Evolutionary conservation across 2,888 invertebrate species (phyloP).

Genomic region (Cheilosia soror): DNA sequence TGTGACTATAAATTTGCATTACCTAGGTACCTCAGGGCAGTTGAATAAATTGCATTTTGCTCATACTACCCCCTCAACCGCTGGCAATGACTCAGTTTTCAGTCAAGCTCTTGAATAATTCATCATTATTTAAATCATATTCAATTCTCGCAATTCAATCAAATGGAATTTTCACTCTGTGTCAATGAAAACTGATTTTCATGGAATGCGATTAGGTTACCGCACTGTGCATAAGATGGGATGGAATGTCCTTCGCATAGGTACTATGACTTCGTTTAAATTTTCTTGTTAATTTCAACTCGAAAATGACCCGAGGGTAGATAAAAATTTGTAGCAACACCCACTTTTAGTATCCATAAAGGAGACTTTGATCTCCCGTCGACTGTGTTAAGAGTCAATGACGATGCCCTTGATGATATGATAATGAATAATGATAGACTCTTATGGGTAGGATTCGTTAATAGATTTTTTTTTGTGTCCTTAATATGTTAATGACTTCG

Average conservation of each 20-base stretch:
- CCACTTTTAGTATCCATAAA: not conserved
- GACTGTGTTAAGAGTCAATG: slow-evolving; percentile 17
- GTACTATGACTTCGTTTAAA: not conserved
- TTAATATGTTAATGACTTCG: not conserved
- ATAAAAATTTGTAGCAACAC: not conserved
- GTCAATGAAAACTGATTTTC: slow-evolving; percentile 59
- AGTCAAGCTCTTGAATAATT: slow-evolving; percentile 58
- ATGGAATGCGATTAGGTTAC: slow-evolving; percentile 51
- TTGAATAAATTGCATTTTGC: slow-evolving; percentile 8
- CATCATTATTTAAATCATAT: slow-evolving; percentile 66
- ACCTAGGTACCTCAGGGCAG: slow-evolving; percentile 4
- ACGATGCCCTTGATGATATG: slow-evolving; percentile 31
- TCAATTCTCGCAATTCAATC: slow-evolving; percentile 65
- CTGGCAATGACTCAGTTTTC: slow-evolving; percentile 6
- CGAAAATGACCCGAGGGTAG: slow-evolving; percentile 26
- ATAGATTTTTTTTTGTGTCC: not conserved
- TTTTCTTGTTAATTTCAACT: slow-evolving; percentile 36
- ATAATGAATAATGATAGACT: slow-evolving; percentile 2
- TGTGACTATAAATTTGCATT: slow-evolving; percentile 11
- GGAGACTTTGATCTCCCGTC: slow-evolving; percentile 12
- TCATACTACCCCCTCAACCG: not conserved
- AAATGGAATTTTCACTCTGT: slow-evolving; percentile 62
- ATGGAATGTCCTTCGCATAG: slow-evolving; percentile 26
- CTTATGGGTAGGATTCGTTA: not conserved
- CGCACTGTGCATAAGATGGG: not conserved